Evolutionary conservation across 2,888 invertebrate genomes (phyloP).

Genomic region (Dolichopus griseipennis): DNA sequence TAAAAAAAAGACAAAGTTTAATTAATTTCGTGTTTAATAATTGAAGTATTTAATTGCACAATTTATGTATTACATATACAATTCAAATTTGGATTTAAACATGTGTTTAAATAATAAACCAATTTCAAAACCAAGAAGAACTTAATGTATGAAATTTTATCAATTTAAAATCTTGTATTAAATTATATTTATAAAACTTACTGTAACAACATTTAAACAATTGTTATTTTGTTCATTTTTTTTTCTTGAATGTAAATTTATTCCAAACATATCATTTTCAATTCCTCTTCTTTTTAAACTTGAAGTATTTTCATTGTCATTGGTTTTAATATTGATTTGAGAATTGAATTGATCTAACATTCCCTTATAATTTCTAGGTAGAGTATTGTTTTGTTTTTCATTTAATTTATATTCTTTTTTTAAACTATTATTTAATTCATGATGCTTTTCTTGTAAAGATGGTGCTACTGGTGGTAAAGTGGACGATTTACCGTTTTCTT

Average conservation of each 20-base stretch:
- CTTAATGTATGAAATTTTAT: too few species aligned
- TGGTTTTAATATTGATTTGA: constrained; percentile 27
- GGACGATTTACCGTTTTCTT: constrained; percentile 39
- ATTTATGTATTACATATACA: too few species aligned
- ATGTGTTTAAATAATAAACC: too few species aligned
- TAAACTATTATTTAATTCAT: constrained; percentile 14
- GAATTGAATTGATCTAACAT: constrained; percentile 26
- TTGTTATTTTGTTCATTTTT: constrained; percentile 34
- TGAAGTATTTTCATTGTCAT: constrained; percentile 28
- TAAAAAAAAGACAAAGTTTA: too few species aligned
- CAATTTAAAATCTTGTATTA: too few species aligned
- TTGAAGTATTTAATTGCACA: too few species aligned
- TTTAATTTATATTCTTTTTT: constrained; percentile 23
- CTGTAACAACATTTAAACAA: constrained; percentile 43
- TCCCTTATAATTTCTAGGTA: constrained; percentile 37
- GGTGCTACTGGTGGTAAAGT: constrained; percentile 19
- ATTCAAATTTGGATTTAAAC: too few species aligned
- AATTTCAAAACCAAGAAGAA: too few species aligned
- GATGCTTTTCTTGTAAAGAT: constrained; percentile 17
- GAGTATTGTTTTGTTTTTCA: constrained; percentile 35
- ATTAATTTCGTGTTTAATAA: too few species aligned
- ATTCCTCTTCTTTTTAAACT: constrained; percentile 31
- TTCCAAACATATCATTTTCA: constrained; percentile 21
- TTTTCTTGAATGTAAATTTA: background rate
- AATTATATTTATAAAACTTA: constrained; percentile 30